Base-by-base conservation (phyloP, 2,113 vertebrate genomes). In the Montifringilla adamsi region DNA sequence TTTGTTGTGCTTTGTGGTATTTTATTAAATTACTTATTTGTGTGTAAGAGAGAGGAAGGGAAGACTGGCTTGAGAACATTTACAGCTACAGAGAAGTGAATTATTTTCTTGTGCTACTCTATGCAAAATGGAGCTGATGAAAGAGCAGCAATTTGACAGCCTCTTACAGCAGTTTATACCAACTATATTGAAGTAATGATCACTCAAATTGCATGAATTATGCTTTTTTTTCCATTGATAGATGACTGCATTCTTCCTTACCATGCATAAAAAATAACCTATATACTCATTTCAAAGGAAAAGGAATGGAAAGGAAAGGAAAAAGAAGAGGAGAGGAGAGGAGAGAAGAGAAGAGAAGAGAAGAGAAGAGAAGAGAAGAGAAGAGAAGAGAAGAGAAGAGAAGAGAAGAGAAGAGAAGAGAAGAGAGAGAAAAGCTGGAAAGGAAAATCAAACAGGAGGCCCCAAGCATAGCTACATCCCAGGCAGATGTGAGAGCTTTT, bases 391-490 rank as follows among this genome's bases (percentile, higher is more conserved):
- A 1, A 1, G 2, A 8, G 3, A 22, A 24, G 12, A 17, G 26
- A 31, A 28, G 21, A 12, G 17, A 37, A 60, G n/a, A n/a, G n/a
- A n/a, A n/a, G n/a, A n/a, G n/a, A n/a, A n/a, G n/a, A n/a, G n/a
- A n/a, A n/a, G n/a, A n/a, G n/a, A n/a, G 6, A n/a, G 26, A 1
- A 1, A 2, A 8, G 1, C 3, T 20, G 50, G 3, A 24, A 10
- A 93, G 72, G 53, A 95, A 88, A 95, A 84, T 60, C 58, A 76
- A 87, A 50, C 1, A 76, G 41, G 35, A 67, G 41, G 53, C 47
- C 55, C 19, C 44, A 70, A 77, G 31, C 35, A 31, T 8, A 78
- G 35, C 35, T 87, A 89, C 93, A 84, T 59, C 39, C 62, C 73
- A 52, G 28, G 28, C n/a, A 72, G 31, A 81, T 60, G 26, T 77